A percentile compares a stretch with the other conserved stretches of the same genome.
These are phyloP conservation scores for Sternotherus odoratus DNA, from an alignment of 2,797 vertebrate species.

Conservation along the genomic window DNA sequence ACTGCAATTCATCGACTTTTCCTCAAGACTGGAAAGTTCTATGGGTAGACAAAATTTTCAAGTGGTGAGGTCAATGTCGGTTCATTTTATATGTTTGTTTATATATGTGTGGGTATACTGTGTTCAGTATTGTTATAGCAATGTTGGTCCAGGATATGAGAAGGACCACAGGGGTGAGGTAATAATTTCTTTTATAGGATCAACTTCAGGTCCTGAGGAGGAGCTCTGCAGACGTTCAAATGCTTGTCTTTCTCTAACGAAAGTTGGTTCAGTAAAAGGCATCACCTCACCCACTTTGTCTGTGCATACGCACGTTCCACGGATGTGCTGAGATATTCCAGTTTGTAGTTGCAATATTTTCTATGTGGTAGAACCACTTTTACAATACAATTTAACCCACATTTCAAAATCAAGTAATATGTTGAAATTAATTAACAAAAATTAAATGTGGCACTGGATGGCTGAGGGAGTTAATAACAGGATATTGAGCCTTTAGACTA, in stretches of 20 bases:
- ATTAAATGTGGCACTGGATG: background rate
- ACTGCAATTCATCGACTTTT: constrained; percentile 9
- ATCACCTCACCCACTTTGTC: background rate
- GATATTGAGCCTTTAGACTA: background rate
- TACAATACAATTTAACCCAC: background rate
- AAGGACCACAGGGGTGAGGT: background rate
- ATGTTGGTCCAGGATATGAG: too few relatives aligned
- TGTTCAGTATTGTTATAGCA: background rate
- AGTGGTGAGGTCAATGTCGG: background rate
- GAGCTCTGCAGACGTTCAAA: background rate
- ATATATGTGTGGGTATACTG: background rate
- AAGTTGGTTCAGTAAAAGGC: background rate
- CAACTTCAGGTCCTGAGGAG: background rate
- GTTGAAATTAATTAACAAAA: background rate
- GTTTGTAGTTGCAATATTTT: background rate
- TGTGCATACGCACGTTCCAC: background rate
- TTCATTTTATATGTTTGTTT: background rate
- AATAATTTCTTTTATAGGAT: background rate
- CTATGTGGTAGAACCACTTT: background rate
- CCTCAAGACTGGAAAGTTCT: constrained; percentile 16
- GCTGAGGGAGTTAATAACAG: background rate
- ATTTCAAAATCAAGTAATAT: background rate
- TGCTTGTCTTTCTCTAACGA: background rate
- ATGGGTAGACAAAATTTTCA: constrained; percentile 31
- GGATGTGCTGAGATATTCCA: background rate